Percentiles rank a stretch among this genome's conserved stretches.
Evolutionary conservation across 2,113 vertebrate genomes (phyloP).

Genomic region (Phrynosoma blainvillii): DNA sequence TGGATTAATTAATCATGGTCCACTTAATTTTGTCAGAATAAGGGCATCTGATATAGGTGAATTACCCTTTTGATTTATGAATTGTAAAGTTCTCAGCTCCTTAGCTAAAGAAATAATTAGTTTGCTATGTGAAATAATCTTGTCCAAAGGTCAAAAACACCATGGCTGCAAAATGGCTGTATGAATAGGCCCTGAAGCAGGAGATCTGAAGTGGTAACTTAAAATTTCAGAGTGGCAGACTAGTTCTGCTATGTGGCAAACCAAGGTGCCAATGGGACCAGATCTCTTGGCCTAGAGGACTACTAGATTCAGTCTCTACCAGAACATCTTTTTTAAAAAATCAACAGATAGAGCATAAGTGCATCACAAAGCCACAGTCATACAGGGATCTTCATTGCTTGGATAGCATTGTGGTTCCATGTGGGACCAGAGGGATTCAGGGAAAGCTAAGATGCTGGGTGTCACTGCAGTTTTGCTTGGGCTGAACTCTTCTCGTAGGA

Average conservation of each 20-base stretch:
- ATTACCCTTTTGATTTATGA: background rate
- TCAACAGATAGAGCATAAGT: too few relatives aligned
- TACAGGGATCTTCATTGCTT: too few relatives aligned
- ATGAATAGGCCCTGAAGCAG: background rate
- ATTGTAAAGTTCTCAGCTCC: background rate
- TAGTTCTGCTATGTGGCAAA: background rate
- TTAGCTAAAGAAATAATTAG: background rate
- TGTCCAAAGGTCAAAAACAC: background rate
- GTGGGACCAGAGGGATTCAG: background rate
- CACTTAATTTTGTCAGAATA: constrained; percentile 9
- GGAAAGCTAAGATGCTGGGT: background rate
- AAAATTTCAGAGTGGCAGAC: too few relatives aligned
- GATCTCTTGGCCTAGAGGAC: background rate
- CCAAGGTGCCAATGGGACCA: background rate
- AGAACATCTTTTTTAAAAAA: too few relatives aligned
- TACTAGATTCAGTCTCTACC: too few relatives aligned
- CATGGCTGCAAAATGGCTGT: background rate
- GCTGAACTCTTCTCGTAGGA: too few relatives aligned
- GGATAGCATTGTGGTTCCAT: too few relatives aligned
- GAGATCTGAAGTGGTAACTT: background rate
- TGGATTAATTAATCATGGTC: background rate
- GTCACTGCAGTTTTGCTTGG: background rate
- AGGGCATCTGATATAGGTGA: background rate
- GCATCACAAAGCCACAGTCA: too few relatives aligned
- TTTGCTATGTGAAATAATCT: background rate